Conservation (phyloP, 53 echinoderm and acorn worm species). For the Apostichopus leukothele region DNA sequence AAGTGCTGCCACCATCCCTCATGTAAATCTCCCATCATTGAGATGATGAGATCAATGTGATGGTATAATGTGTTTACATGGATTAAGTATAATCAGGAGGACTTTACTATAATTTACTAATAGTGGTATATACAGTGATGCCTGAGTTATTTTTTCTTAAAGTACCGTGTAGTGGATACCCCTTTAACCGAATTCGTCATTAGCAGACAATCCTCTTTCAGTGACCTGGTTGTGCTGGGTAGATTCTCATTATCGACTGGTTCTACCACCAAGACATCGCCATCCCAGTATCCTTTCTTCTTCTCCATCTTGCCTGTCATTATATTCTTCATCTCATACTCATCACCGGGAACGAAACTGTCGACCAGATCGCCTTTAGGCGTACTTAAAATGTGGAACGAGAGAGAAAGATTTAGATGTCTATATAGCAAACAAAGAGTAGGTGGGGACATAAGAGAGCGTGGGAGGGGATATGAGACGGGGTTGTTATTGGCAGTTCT, state of each 20-base stretch:
- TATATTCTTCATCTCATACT: slow-evolving; percentile 34
- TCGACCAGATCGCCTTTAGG: slow-evolving; percentile 35
- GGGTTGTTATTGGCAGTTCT: too few species aligned
- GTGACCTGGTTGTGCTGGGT: slow-evolving; percentile 35
- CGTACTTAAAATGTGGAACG: slow-evolving; percentile 7
- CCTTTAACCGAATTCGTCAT: slow-evolving; percentile 49
- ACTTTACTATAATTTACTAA: too few species aligned
- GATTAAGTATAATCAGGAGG: too few species aligned
- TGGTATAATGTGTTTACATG: too few species aligned
- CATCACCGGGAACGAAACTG: slow-evolving; percentile 21
- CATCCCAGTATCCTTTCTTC: slow-evolving; percentile 59
- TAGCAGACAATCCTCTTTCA: slow-evolving; percentile 27
- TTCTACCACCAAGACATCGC: slow-evolving; percentile 50
- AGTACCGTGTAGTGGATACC: slow-evolving; percentile 51
- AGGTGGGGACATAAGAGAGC: not conserved
- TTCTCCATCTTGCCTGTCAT: slow-evolving; percentile 39
- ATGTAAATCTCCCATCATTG: too few species aligned
- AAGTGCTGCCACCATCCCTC: too few species aligned
- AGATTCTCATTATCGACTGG: slow-evolving; percentile 39
- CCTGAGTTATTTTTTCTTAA: slow-evolving; percentile 42
- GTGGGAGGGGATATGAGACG: not conserved
- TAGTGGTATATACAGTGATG: too few species aligned
- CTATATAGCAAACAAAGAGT: too few species aligned
- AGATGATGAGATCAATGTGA: too few species aligned
- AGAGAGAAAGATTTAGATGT: slow-evolving; percentile 3